These are phyloP conservation scores for Ditylenchus dipsaci DNA, from an alignment of 1,140 invertebrate genomes.

Conservation along the genomic window DNA sequence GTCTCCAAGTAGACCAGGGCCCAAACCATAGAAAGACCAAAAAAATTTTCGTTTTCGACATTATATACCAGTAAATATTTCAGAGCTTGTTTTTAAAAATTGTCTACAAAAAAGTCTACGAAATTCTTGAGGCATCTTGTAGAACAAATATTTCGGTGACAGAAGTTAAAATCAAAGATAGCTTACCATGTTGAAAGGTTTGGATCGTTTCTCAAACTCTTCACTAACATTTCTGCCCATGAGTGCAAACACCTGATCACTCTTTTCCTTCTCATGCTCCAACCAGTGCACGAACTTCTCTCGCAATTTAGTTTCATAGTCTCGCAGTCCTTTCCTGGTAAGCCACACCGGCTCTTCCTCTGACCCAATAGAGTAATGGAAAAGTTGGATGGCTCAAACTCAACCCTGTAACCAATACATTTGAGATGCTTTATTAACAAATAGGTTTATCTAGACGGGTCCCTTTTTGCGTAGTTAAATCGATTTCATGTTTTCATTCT, in stretches of 20 bases:
- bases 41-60: too few relatives aligned
- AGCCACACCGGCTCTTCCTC: slow-evolving; percentile 45
- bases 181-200: slow-evolving; percentile 52
- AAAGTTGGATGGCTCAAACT: slow-evolving; percentile 54
- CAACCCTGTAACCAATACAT: slow-evolving; percentile 32
- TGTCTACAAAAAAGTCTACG: too few relatives aligned
- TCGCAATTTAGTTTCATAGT: slow-evolving; percentile 50
- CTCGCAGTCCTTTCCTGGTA: slow-evolving; percentile 37
- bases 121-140: too few relatives aligned
- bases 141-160: too few relatives aligned
- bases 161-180: slow-evolving; percentile 1
- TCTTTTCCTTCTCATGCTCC: slow-evolving; percentile 49
- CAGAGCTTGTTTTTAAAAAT: too few relatives aligned
- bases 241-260: slow-evolving; percentile 36
- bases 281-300: slow-evolving; percentile 52
- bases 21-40: too few relatives aligned
- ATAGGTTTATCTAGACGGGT: background rate
- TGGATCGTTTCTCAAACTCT: slow-evolving; percentile 51
- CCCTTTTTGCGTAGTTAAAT: too few relatives aligned
- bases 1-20: too few relatives aligned
- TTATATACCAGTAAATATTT: too few relatives aligned
- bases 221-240: slow-evolving; percentile 44
- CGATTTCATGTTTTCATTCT: too few relatives aligned
- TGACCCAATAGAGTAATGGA: slow-evolving; percentile 37
- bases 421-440: background rate